Evolutionary conservation across 2,113 vertebrate species (phyloP), one percentile per base, ranked within the genome.

Genomic region (Pedetes capensis): DNA sequence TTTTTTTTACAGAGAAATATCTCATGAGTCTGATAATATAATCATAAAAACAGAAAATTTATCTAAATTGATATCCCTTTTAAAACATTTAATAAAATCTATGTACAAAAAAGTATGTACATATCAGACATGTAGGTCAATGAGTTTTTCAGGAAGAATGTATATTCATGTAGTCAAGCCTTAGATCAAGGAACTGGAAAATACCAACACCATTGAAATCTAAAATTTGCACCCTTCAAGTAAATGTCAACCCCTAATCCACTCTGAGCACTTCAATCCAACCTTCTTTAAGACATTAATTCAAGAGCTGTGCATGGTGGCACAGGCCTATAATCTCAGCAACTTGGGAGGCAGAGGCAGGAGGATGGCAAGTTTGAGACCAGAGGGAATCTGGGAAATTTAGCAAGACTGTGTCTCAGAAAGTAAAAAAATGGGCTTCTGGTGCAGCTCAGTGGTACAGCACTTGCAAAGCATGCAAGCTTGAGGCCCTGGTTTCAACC

Each of bases 121-220:
- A 55, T 22, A 29, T 57, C 17, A 86, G 59, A 29, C 8, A 59
- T 49, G 22, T 34, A 49, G 7, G 17, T 64, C 20, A 66, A 5
- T 66, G 20, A 84, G 22, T n/a, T 64, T 55, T 84, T 34, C 37
- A 75, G 49, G 12, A 6, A 14, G 29, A 17, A 17, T 47, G 2
- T 27, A 34, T 44, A 32, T 29, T 7, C 0, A 0, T 6, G 8
- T n/a, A n/a, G 61, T 14, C 32, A n/a, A 44, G 32, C 10, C 5
- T 37, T 23, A 27, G 14, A 49, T 47, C 3, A 51, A 76, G 57
- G 64, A 89, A 25, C 20, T 13, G 14, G 64, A 25, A 1, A 74
- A 7, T 49, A n/a, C 27, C 42, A 76, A 20, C 23, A 29, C 9
- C 4, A 64, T 10, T 64, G 8, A 61, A 72, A 5, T 42, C 12